Conservation (phyloP, 2,888 invertebrate genomes). For the Cotesia congregata region DNA sequence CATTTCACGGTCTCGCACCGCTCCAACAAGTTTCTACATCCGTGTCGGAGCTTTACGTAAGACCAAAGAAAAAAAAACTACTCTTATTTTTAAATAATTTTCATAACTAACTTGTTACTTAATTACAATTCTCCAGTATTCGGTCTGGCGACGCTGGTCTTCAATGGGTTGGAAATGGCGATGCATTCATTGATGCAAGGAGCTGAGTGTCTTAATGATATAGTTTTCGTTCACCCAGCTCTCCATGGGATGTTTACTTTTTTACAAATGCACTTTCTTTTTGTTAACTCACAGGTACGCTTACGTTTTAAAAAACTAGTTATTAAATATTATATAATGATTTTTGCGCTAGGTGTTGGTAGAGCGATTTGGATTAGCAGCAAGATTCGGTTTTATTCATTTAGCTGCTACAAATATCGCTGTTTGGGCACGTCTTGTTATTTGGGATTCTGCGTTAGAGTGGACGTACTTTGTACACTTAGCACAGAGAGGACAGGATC, state of each 20-base stretch:
- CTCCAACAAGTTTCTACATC: slow-evolving; percentile 73
- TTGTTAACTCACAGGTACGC: slow-evolving; percentile 73
- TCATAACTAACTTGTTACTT: slow-evolving; percentile 11
- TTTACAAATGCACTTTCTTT: slow-evolving; percentile 74
- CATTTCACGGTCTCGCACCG: slow-evolving; percentile 70
- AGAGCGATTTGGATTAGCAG: slow-evolving; percentile 71
- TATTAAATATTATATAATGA: not conserved
- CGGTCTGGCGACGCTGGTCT: slow-evolving; percentile 73
- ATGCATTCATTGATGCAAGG: slow-evolving; percentile 74
- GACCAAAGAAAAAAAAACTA: slow-evolving; percentile 45
- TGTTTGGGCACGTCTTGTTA: slow-evolving; percentile 72
- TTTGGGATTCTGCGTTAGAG: slow-evolving; percentile 73
- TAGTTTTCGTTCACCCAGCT: slow-evolving; percentile 73
- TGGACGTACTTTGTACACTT: slow-evolving; percentile 72
- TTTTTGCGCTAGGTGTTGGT: slow-evolving; percentile 69
- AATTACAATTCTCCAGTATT: slow-evolving; percentile 67
- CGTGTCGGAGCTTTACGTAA: slow-evolving; percentile 72
- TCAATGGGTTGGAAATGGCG: slow-evolving; percentile 74
- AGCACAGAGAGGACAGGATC: slow-evolving; percentile 63
- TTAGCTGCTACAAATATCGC: slow-evolving; percentile 73
- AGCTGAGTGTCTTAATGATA: slow-evolving; percentile 69
- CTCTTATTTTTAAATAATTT: not conserved
- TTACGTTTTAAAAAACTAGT: slow-evolving; percentile 29
- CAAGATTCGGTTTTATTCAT: slow-evolving; percentile 73
- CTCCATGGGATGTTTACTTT: slow-evolving; percentile 74